Evolutionary conservation across 2,797 vertebrate genomes (phyloP), one percentile per base, ranked within the genome.

Genomic region (Pangasius mekongensis): DNA sequence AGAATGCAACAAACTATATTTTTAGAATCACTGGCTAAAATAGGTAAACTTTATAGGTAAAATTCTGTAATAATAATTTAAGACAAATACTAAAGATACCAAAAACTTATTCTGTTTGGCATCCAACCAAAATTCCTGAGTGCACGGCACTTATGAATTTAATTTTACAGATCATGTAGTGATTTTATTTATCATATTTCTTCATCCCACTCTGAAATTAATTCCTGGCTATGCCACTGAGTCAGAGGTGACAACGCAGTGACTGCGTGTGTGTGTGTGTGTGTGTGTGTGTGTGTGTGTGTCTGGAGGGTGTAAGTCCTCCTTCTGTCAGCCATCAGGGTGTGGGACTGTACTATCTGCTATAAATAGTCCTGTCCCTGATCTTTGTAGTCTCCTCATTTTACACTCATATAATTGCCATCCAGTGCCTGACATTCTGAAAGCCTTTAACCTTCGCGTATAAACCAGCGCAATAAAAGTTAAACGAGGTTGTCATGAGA

Each of bases 311-410:
- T 87, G 58, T 74, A 33, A 33, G 66, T 36, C 76, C 56, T 77
- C 33, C 89, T 86, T 92, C 91, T 76, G 39, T 86, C 80, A 71
- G 88, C 88, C 60, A 69, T 60, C 88, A 92, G 89, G 91, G 92
- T 78, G 87, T 91, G 62, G 82, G 89, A 56, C 85, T 77, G 56
- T 77, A 36, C 30, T 60, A 90, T 92, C 18, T 74, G 91, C 93
- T 93, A 91, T 91, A 96, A 95, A 95, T 95, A 96, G 93, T 86
- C 27, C 82, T 30, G 60, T 86, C 90, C 91, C 80, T 90, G 86
- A 91, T 90, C 92, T 93, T 92, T 92, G 92, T 93, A 91, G 91
- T 93, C 91, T 92, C 89, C 92, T 94, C 91, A 58, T 89, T 94
- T 95, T 95, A 93, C 93, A 92, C 91, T 92, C 91, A 88, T 89